phyloP scores from a whole-genome alignment of 2,888 invertebrate species.

The Sisyra nigra region DNA sequence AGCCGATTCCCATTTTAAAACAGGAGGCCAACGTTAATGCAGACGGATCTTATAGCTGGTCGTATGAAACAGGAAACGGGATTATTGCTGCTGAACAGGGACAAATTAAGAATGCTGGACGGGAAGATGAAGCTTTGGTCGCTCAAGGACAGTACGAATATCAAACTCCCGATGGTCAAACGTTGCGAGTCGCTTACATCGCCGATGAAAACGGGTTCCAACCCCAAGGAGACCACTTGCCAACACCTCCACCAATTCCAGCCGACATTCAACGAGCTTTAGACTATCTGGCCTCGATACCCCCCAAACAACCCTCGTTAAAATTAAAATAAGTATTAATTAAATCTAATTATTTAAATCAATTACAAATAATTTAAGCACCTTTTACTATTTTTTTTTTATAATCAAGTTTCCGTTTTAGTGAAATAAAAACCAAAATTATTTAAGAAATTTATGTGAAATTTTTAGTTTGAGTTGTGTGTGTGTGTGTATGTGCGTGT shows the following conservation, averaged over 20 bases:
- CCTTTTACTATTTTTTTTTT: too few species aligned
- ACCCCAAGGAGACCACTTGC: slow-evolving; percentile 28
- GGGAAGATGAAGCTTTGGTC: slow-evolving; percentile 34
- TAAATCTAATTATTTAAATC: not conserved
- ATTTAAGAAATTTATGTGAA: too few species aligned
- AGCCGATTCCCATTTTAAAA: slow-evolving; percentile 20
- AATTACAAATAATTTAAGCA: not conserved
- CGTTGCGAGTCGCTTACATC: slow-evolving; percentile 23
- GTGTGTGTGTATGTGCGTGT: too few species aligned
- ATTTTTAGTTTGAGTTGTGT: too few species aligned
- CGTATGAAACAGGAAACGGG: slow-evolving; percentile 42
- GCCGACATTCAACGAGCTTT: slow-evolving; percentile 28
- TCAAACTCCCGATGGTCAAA: slow-evolving; percentile 10
- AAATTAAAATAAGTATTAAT: not conserved
- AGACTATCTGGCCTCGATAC: slow-evolving; percentile 23
- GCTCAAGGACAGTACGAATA: slow-evolving; percentile 20
- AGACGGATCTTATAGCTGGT: slow-evolving; percentile 26
- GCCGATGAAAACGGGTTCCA: slow-evolving; percentile 31
- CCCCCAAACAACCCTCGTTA: slow-evolving; percentile 11
- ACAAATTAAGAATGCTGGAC: slow-evolving; percentile 36
- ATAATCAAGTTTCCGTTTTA: too few species aligned
- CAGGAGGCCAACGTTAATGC: slow-evolving; percentile 27
- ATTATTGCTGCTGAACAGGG: slow-evolving; percentile 39
- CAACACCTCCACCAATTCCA: slow-evolving; percentile 31
- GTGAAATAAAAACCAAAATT: too few species aligned